Conservation (phyloP, 2,888 invertebrate species). For the Cheilosia soror region DNA sequence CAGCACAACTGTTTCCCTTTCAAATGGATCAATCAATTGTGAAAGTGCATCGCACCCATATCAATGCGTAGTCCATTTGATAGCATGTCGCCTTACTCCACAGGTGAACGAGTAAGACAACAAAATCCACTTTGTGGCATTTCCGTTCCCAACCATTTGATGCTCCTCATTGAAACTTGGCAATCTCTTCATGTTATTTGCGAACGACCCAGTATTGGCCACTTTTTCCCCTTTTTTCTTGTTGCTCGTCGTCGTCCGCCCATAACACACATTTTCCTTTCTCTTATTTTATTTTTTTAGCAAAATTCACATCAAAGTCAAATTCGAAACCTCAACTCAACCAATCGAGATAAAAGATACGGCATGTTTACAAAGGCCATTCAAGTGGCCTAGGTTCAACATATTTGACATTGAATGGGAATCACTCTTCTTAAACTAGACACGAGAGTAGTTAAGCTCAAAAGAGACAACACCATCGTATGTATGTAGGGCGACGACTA, state of each 20-base stretch:
- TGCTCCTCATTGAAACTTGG: background rate
- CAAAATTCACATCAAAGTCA: slow-evolving; percentile 47
- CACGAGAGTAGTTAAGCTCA: slow-evolving; percentile 14
- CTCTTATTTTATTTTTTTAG: background rate
- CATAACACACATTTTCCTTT: background rate
- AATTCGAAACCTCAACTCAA: slow-evolving; percentile 50
- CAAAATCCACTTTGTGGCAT: slow-evolving; percentile 22
- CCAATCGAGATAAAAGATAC: slow-evolving; percentile 54
- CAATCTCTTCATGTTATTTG: background rate
- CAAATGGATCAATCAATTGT: too few species aligned
- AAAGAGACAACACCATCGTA: slow-evolving; percentile 28
- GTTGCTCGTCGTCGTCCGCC: background rate
- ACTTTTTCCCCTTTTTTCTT: slow-evolving; percentile 15
- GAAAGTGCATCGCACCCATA: too few species aligned
- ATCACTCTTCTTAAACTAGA: slow-evolving; percentile 36
- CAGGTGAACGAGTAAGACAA: slow-evolving; percentile 25
- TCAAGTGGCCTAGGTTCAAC: slow-evolving; percentile 60
- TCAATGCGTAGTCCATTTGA: too few species aligned
- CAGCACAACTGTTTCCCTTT: too few species aligned
- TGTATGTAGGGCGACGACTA: background rate
- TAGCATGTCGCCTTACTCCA: slow-evolving; percentile 8
- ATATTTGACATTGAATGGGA: slow-evolving; percentile 58
- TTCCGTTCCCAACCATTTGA: slow-evolving; percentile 12
- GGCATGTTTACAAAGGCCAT: slow-evolving; percentile 66
- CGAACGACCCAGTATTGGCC: slow-evolving; percentile 8